Evolutionary conservation across 2,888 invertebrate species (phyloP).

Genomic region (Mechanitis messenoides): DNA sequence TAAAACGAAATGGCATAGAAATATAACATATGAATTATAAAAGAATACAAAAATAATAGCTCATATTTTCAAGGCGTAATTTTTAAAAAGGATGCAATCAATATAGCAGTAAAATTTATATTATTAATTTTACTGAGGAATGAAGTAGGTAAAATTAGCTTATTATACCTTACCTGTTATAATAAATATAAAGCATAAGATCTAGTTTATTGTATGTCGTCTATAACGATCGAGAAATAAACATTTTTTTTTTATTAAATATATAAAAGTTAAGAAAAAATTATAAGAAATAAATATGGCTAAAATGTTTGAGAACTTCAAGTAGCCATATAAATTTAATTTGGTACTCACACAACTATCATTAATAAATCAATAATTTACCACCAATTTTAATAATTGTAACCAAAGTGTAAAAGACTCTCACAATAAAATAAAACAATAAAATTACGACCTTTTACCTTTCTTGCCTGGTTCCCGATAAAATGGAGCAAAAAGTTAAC

Average conservation of each 20-base stretch:
- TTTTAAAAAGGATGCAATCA: background rate
- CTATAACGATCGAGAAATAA: too few species aligned
- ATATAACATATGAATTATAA: background rate
- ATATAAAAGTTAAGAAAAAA: too few species aligned
- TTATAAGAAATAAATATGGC: too few species aligned
- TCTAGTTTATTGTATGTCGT: background rate
- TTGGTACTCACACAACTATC: constrained; percentile 15
- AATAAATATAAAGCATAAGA: background rate
- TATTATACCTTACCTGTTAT: background rate
- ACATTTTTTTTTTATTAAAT: background rate
- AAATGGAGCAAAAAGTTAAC: constrained; percentile 67
- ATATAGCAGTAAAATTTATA: background rate
- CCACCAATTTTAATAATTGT: constrained; percentile 36
- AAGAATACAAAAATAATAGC: background rate
- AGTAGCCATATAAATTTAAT: background rate
- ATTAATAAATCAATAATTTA: constrained; percentile 46
- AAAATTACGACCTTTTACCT: constrained; percentile 62
- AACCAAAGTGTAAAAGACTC: constrained; percentile 45
- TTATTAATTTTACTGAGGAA: background rate
- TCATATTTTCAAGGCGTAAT: background rate
- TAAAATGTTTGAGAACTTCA: too few species aligned
- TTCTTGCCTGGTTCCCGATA: constrained; percentile 71
- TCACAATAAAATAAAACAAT: constrained; percentile 52
- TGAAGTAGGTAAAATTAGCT: background rate
- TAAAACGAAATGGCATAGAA: background rate